Evolutionary conservation across 2,888 invertebrate species (phyloP).

Genomic region (Hipparchia semele): DNA sequence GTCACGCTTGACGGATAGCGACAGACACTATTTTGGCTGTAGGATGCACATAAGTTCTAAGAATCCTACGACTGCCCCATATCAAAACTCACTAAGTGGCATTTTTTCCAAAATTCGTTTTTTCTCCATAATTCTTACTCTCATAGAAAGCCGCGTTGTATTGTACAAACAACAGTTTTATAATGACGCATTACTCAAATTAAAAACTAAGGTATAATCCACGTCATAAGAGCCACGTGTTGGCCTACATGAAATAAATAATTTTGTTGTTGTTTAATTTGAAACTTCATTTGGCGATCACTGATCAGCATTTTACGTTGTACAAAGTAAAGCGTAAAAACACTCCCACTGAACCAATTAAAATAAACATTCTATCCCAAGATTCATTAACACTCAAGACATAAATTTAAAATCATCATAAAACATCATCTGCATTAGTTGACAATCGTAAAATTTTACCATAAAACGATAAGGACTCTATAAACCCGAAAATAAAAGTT

Average conservation of each 20-base stretch:
- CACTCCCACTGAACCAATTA: constrained; percentile 1
- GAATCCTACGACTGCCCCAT: background rate
- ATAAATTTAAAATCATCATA: constrained; percentile 10
- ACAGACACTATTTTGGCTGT: constrained; percentile 4
- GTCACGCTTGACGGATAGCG: constrained; percentile 23
- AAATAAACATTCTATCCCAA: constrained; percentile 6
- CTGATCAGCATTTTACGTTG: too few species aligned
- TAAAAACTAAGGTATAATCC: too few species aligned
- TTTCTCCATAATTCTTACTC: too few species aligned
- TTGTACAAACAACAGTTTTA: too few species aligned
- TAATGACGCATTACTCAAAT: too few species aligned
- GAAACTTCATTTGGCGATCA: too few species aligned
- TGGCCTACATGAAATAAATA: too few species aligned
- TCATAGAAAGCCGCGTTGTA: too few species aligned
- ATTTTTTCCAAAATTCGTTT: too few species aligned
- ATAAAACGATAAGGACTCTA: constrained; percentile 39
- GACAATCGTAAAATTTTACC: constrained; percentile 34
- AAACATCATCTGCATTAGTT: constrained; percentile 32
- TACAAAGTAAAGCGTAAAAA: background rate
- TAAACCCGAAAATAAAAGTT: constrained; percentile 21
- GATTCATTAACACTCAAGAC: constrained; percentile 9
- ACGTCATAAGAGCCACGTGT: too few species aligned
- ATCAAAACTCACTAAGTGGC: too few species aligned
- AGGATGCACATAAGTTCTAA: background rate
- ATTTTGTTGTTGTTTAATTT: too few species aligned